Evolutionary conservation across 2,797 vertebrate genomes (phyloP).

Genomic region (Chaenodraco wilsoni): DNA sequence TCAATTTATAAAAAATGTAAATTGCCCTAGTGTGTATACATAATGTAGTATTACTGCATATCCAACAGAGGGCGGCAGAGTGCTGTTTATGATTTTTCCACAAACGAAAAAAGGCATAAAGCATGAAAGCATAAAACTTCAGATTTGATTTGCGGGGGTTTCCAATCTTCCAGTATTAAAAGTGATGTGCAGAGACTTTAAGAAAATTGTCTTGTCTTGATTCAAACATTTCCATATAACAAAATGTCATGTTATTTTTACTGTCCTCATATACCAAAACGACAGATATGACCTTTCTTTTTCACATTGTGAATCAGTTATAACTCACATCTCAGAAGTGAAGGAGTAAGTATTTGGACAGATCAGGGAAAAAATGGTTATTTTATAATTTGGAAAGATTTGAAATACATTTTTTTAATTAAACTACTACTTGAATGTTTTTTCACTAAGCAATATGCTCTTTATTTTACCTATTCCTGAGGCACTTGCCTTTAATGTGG

Average conservation of each 20-base stretch:
- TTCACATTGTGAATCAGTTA: too few relatives aligned
- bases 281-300: too few relatives aligned
- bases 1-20: too few relatives aligned
- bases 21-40: neutral
- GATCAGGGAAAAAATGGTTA: neutral
- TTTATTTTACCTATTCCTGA: slow-evolving; percentile 9
- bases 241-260: neutral
- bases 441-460: neutral
- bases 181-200: too few relatives aligned
- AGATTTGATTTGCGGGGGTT: too few relatives aligned
- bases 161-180: too few relatives aligned
- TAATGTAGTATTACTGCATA: slow-evolving; percentile 30
- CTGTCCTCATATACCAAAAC: too few relatives aligned
- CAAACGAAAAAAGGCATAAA: too few relatives aligned
- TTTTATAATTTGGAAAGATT: neutral
- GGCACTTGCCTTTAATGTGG: neutral
- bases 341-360: neutral
- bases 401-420: neutral
- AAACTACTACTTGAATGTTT: neutral
- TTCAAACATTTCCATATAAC: neutral
- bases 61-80: slow-evolving; percentile 62
- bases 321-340: neutral
- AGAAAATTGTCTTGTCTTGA: too few relatives aligned
- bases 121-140: too few relatives aligned
- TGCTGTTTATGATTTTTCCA: neutral